Evolutionary conservation across 2,113 vertebrate species (phyloP), one percentile per base, ranked within the genome.

Genomic region (Gasterosteus nipponicus): DNA sequence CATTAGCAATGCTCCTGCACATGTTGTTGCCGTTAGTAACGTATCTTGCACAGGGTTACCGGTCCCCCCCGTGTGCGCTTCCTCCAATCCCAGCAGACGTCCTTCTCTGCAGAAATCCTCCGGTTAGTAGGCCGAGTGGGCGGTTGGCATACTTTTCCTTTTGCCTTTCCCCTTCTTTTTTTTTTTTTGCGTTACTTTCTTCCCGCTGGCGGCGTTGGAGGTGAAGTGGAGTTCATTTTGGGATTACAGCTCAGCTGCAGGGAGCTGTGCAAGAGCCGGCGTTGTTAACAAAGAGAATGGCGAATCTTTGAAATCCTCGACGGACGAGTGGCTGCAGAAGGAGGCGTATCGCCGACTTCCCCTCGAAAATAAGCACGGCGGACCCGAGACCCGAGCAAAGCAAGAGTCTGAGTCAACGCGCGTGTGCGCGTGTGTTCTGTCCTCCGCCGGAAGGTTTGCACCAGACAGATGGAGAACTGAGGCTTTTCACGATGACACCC

Each of bases 191-290:
- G 4, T 60, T 75, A 67, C 72, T 73, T 80, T 60, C 63, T 91
- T 89, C 82, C 86, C 76, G 54, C 63, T 41, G 62, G 89, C 83
- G 73, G 68, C 66, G 74, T 82, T 84, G 71, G 87, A 85, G 91
- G 87, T 93, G 83, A 93, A 77, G 49, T 18, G 53, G 84, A 93
- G 91, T 93, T 93, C 90, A 91, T 81, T 88, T 82, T 68, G 18
- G 88, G 84, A 89, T 92, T 89, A 72, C 68, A 62, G 72, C 41
- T 79, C 51, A 73, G 78, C 82, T 64, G 54, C 59, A 10, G 75
- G 82, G 80, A 81, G 80, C 63, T n/a, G 59, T 72, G 57, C 67
- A 71, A 72, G 63, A 77, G 72, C 77, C 69, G 5, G 18, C 68
- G 60, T 78, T 78, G 68, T 85, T 89, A 78, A 89, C 86, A 89